phyloP scores from a whole-genome alignment of 2,113 vertebrate genomes.

The Grammomys dolichurus region DNA sequence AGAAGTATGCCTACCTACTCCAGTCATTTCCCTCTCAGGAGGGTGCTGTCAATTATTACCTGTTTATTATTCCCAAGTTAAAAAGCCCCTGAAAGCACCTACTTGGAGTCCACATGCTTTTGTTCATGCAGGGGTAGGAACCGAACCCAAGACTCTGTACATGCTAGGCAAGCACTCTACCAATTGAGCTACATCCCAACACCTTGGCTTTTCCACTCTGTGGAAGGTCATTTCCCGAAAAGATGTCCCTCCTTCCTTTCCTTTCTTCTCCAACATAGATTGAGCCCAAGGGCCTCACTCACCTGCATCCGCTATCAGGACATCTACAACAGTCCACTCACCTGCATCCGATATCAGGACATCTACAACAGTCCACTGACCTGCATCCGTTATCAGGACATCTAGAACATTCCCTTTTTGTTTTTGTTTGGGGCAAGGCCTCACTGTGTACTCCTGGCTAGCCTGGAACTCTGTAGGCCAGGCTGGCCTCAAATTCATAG shows the following conservation, averaged over 20 bases:
- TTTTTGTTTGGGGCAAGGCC: background rate
- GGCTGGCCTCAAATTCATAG: background rate
- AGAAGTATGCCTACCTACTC: no score
- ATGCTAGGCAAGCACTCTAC: background rate
- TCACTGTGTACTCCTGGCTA: background rate
- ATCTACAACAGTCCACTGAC: background rate
- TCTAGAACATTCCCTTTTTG: background rate
- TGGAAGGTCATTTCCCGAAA: background rate
- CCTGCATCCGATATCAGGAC: background rate
- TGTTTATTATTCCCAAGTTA: background rate
- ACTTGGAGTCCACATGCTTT: background rate
- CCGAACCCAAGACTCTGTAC: background rate
- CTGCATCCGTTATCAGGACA: background rate
- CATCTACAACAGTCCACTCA: background rate
- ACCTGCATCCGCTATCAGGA: background rate
- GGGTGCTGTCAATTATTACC: background rate
- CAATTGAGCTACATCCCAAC: no score
- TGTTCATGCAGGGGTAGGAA: background rate
- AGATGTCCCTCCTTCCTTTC: background rate
- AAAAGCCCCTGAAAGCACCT: background rate
- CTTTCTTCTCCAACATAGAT: background rate
- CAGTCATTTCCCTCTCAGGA: background rate
- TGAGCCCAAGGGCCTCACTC: background rate
- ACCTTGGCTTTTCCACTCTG: no score
- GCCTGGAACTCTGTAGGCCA: background rate